Evolutionary conservation across 2,888 invertebrate genomes (phyloP).

Genomic region (Apantesis nais): DNA sequence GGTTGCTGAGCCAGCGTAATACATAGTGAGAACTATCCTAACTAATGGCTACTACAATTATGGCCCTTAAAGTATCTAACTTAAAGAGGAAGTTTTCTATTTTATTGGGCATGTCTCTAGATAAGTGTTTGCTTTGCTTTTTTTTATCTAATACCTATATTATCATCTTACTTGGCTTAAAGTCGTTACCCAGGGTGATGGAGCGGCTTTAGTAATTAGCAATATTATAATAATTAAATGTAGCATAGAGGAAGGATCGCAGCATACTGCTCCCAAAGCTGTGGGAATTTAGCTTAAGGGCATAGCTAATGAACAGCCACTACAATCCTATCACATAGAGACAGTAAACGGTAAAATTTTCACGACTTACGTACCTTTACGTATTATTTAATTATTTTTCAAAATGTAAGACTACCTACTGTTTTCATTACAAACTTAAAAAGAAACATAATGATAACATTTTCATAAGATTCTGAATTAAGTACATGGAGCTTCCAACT

Average conservation of each 20-base stretch:
- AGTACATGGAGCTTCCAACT: not conserved
- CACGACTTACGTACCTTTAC: conserved; percentile 6
- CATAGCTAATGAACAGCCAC: not conserved
- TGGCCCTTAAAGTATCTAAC: too few species aligned
- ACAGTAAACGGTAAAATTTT: conserved; percentile 11
- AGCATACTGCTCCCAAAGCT: too few species aligned
- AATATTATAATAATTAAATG: too few species aligned
- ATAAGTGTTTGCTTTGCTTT: too few species aligned
- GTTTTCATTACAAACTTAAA: not conserved
- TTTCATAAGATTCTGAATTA: not conserved
- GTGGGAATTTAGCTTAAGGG: not conserved
- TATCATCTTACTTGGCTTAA: not conserved
- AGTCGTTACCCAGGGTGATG: not conserved
- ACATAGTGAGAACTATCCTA: too few species aligned
- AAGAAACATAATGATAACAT: not conserved
- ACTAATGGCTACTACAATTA: too few species aligned
- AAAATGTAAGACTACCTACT: not conserved
- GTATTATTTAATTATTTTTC: not conserved
- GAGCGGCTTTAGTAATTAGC: too few species aligned
- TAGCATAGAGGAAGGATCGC: too few species aligned
- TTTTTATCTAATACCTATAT: too few species aligned
- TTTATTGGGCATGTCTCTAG: too few species aligned
- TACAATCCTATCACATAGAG: conserved; percentile 6
- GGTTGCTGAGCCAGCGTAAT: too few species aligned
- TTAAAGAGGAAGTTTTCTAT: too few species aligned